Evolutionary conservation across 2,797 vertebrate species (phyloP).

Genomic region (Cottoperca gobio): DNA sequence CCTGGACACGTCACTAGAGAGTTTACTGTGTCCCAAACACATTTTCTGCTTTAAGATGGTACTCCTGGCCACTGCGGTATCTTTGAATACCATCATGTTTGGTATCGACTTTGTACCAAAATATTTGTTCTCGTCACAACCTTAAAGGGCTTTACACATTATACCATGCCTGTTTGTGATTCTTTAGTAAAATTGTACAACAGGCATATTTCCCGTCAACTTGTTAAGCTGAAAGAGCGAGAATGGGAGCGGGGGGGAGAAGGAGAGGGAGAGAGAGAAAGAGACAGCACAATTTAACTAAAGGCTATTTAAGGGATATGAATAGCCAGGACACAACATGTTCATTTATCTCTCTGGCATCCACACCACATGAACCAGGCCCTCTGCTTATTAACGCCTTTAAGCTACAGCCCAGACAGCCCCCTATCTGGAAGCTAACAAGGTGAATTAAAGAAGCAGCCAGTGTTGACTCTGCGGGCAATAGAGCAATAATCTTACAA

Average conservation of each 20-base stretch:
- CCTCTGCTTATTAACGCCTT: constrained; percentile 38
- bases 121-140: no score
- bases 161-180: no score
- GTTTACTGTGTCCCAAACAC: no score
- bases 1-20: no score
- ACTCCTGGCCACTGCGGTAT: no score
- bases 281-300: constrained; percentile 13
- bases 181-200: neutral
- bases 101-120: no score
- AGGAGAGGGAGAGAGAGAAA: no score
- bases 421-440: constrained; percentile 22
- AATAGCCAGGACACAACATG: constrained; percentile 22
- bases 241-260: no score
- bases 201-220: neutral
- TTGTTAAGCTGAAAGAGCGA: no score
- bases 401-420: constrained; percentile 15
- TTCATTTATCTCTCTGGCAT: constrained; percentile 34
- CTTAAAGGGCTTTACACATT: no score
- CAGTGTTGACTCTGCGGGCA: constrained; percentile 6
- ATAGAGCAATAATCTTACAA: neutral
- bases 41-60: no score
- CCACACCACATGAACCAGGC: constrained; percentile 15
- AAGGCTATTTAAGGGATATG: constrained; percentile 36
- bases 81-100: no score
- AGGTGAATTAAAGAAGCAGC: constrained; percentile 30